These are phyloP conservation scores for Sylvicola cinctus DNA, from an alignment of 2,888 invertebrate species.

Conservation along the genomic window DNA sequence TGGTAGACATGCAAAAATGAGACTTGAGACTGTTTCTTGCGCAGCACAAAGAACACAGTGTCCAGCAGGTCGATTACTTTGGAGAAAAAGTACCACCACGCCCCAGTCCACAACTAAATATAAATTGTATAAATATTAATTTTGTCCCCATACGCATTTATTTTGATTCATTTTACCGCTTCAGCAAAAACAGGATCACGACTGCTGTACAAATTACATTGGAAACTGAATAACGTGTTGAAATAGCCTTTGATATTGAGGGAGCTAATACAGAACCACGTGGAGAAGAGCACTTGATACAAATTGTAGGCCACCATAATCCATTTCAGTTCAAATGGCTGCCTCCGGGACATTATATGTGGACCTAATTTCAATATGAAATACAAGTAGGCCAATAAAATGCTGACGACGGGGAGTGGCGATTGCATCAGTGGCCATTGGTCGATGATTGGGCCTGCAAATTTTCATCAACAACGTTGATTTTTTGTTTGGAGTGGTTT, in stretches of 20 bases:
- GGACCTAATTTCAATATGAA: constrained; percentile 60
- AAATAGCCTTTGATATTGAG: constrained; percentile 14
- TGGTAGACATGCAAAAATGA: constrained; percentile 79
- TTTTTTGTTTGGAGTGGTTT: too few relatives aligned
- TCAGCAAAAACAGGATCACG: constrained; percentile 1
- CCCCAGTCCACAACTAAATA: constrained; percentile 34
- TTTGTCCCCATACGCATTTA: too few relatives aligned
- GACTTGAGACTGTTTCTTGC: constrained; percentile 77
- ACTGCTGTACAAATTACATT: background rate
- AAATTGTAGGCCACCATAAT: constrained; percentile 63
- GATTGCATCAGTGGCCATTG: constrained; percentile 61
- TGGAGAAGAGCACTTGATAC: constrained; percentile 71
- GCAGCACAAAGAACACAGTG: constrained; percentile 71
- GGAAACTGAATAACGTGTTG: constrained; percentile 33
- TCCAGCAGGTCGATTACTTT: constrained; percentile 60
- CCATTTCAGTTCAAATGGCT: constrained; percentile 50
- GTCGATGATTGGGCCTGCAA: constrained; percentile 50
- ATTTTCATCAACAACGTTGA: background rate
- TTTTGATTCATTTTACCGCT: constrained; percentile 15
- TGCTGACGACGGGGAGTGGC: constrained; percentile 43
- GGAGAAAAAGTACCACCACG: constrained; percentile 64
- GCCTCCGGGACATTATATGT: constrained; percentile 49
- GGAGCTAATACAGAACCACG: constrained; percentile 35
- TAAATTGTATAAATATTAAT: too few relatives aligned
- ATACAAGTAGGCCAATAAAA: constrained; percentile 42